Base-by-base conservation (phyloP, 1,140 invertebrate genomes). In the Danaus melanippus region DNA sequence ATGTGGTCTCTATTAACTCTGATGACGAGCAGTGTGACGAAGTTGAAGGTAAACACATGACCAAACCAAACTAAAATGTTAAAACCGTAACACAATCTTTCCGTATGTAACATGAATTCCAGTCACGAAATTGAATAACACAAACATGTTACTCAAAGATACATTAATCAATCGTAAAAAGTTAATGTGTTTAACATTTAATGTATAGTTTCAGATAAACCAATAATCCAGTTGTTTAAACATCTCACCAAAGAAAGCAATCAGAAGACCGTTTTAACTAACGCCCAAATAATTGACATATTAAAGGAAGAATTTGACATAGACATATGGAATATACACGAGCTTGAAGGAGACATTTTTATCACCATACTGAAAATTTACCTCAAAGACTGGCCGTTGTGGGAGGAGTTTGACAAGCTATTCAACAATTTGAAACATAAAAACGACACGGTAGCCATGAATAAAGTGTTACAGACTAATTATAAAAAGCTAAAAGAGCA, bases 341-440 rank as follows among this genome's bases (percentile, higher is more conserved):
- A 64, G 4, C 17, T 86, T 4, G 71, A 81, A 61, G 50, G 76
- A 0, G 76, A 84, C 0, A 76, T 84, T 42, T 84, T 79, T 47
- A 46, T 83, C 41, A 78, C 71, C 17, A 51, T 83, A 8, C 54
- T 83, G 39, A 86, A 86, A 44, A 82, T 74, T 50, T 84, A 72
- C 47, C 55, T 84, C 0, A 86, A 79, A 54, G 71, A 78, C n/a
- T 86, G 81, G 83, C 79, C 79, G 0, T 61, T 70, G 17, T 86
- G 83, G 83, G 78, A 83, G 11, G 69, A 72, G 17, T 76, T 86
- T 46, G 80, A 83, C 41, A 57, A 52, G 7, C 32, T 58, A 0
- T 60, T 71, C 17, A 70, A 62, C 32, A 58, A 60, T n/a, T 42
- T 69, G 7, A 74, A 64, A 39, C 53, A 44, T 0, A 59, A 63